A percentile compares a stretch with the other conserved stretches of the same genome.
phyloP scores from a whole-genome alignment of 1,140 invertebrate genomes.

The Caenorhabditis inopinata region DNA sequence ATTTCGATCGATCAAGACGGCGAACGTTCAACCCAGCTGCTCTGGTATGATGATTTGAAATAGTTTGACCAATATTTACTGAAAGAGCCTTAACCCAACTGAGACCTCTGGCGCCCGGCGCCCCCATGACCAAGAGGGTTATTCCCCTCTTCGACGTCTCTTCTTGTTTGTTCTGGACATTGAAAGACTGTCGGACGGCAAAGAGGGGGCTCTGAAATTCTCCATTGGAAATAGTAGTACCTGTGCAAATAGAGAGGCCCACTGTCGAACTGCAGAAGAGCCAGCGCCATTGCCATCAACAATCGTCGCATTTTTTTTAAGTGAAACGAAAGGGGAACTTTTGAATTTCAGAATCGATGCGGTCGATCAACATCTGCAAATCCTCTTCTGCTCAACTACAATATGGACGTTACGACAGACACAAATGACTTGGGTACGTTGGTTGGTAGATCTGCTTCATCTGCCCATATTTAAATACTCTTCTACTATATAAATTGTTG shows the following conservation, averaged over 20 bases:
- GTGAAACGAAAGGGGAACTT: not conserved
- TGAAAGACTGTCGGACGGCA: conserved; percentile 24
- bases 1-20: conserved; percentile 40
- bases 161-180: conserved; percentile 32
- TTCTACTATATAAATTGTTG: not conserved
- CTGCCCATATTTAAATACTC: not conserved
- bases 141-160: conserved; percentile 16
- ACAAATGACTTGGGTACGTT: conserved; percentile 43
- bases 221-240: conserved; percentile 19
- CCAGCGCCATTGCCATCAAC: conserved; percentile 5
- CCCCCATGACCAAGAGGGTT: conserved; percentile 22
- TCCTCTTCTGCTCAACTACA: conserved; percentile 38
- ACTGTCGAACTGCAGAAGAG: not conserved
- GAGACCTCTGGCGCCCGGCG: conserved; percentile 7
- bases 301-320: not conserved
- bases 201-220: conserved; percentile 24
- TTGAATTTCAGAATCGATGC: conserved; percentile 32
- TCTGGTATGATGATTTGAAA: conserved; percentile 16
- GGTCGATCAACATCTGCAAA: conserved; percentile 42
- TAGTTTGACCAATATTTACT: not conserved
- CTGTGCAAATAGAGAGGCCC: conserved; percentile 27
- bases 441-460: not conserved
- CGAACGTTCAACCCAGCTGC: conserved; percentile 47
- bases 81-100: conserved; percentile 1
- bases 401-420: conserved; percentile 45